phyloP scores from a whole-genome alignment of 2,797 vertebrate species.

The Pyrocephalus nanus region DNA sequence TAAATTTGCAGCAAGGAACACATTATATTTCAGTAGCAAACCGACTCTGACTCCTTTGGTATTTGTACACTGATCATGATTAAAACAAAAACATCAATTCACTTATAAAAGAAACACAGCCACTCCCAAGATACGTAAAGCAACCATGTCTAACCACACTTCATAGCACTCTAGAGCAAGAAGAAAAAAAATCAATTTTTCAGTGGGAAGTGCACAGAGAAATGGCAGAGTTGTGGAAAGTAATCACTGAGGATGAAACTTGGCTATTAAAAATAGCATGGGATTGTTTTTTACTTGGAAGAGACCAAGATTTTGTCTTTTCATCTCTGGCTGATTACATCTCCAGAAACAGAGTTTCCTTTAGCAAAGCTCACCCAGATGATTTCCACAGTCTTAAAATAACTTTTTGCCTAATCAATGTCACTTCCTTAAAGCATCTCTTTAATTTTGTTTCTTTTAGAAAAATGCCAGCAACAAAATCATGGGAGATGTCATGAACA shows the following conservation, averaged over 20 bases:
- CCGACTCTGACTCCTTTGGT: not conserved
- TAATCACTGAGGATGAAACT: not conserved
- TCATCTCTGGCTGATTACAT: not conserved
- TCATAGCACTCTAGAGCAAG: not conserved
- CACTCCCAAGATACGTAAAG: not conserved
- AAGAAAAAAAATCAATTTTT: not conserved
- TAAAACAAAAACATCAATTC: not conserved
- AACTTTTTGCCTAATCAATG: constrained; percentile 55
- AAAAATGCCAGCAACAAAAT: not conserved
- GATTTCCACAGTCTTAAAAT: constrained; percentile 61
- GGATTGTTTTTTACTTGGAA: not conserved
- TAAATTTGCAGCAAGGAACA: not conserved
- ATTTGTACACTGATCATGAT: not conserved
- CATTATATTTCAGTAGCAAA: not conserved
- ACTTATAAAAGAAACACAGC: not conserved
- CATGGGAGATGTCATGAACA: not conserved
- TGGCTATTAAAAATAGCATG: not conserved
- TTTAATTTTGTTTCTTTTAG: constrained; percentile 13
- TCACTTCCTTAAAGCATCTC: constrained; percentile 5
- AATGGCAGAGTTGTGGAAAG: not conserved
- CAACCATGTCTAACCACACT: not conserved
- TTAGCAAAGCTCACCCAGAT: constrained; percentile 40
- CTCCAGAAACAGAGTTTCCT: constrained; percentile 20
- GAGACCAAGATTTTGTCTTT: not conserved
- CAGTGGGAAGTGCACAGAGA: not conserved